Base-by-base conservation (phyloP, 64 coral and sea anemone genomes). In the Exaiptasia diaphana region DNA sequence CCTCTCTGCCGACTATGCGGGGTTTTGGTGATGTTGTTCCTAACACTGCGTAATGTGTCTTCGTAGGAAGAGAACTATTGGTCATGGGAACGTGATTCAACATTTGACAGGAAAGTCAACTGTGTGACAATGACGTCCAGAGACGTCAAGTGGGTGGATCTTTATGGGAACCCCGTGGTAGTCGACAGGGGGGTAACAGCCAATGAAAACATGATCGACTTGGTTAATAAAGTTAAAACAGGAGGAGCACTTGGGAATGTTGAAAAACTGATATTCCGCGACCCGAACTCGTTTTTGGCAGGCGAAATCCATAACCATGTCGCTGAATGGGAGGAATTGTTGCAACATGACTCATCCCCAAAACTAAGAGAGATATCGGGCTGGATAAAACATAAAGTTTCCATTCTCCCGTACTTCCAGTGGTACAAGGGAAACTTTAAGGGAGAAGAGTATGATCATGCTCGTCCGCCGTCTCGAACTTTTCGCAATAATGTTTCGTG, bases 371-470 rank as follows among this genome's bases (percentile, higher is more conserved):
- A 68, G 64, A 31, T 68, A 17, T 29, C 34, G 5, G 11, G 18
- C 4, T 80, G 56, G 77, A 80, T 80, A 45, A 8, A 22, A 20
- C 11, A 65, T 29, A 80, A 80, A 62, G 55, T 64, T 29, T 64
- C 56, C n/a, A 39, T 77, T 54, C 14, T 32, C 12, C 74, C 74
- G n/a, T 77, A 77, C 37, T 57, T 55, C 38, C 48, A n/a, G 17
- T 23, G 57, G 21, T 77, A 56, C 53, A 77, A 38, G 50, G 74
- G 74, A 22, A 53, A 46, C 33, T 77, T 77, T 77, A 77, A 77
- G 37, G 52, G 68, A 23, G 74, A 57, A 77, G 18, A 5, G 28
- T 77, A 31, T 77, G 74, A 77, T 38, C 57, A 15, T 14, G 74
- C 53, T 12, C 50, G 52, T 24, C 75, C 28, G 37, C 75, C 75